These are phyloP conservation scores for Psilopsiagon aymara DNA, from an alignment of 2,113 vertebrate species.

Conservation along the genomic window DNA sequence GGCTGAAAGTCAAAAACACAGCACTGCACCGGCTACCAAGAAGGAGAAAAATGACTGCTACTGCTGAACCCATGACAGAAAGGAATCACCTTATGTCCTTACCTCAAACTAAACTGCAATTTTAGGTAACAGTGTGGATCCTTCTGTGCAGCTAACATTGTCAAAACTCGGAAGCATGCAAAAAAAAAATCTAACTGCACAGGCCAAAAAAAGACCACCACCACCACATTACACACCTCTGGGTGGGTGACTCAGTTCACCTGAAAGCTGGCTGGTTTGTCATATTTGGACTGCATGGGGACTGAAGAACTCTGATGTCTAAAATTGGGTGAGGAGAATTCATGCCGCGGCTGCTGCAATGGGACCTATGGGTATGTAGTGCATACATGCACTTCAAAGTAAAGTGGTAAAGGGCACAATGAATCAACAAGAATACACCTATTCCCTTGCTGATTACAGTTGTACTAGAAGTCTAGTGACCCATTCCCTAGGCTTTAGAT, in stretches of 20 bases:
- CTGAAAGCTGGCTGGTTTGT: not conserved
- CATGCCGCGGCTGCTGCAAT: not conserved
- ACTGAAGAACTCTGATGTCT: not conserved
- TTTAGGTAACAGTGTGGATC: not conserved
- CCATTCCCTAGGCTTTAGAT: not conserved
- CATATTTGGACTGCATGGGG: not conserved
- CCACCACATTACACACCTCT: not conserved
- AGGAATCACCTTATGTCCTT: not conserved
- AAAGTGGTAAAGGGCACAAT: not conserved
- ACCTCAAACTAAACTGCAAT: not conserved
- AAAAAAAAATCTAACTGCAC: rapidly evolving
- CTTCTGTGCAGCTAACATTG: not conserved
- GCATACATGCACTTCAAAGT: not conserved
- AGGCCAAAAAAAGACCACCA: not conserved
- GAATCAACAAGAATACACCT: not conserved
- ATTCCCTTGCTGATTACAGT: not conserved
- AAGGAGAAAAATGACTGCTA: no score
- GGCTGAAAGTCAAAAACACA: no score
- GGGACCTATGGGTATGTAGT: not conserved
- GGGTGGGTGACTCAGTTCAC: not conserved
- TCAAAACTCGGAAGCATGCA: not conserved
- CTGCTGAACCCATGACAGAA: no score
- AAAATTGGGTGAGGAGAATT: not conserved
- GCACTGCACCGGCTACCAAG: no score
- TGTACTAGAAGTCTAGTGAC: not conserved